Percentiles rank a stretch among this genome's conserved stretches.
phyloP scores from a whole-genome alignment of 2,797 vertebrate genomes.

The Melopsittacus undulatus region DNA sequence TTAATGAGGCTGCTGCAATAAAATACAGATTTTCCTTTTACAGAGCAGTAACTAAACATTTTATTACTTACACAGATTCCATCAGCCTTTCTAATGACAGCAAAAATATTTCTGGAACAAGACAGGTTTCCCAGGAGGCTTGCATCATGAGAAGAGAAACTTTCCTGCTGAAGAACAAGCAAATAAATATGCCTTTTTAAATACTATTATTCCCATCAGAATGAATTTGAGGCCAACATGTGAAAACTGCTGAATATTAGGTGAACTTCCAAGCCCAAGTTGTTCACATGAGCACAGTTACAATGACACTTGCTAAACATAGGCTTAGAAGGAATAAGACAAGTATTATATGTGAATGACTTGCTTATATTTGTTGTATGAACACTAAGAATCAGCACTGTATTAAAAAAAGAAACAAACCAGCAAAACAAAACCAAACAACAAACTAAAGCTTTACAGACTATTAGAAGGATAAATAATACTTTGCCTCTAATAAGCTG shows the following conservation, averaged over 20 bases:
- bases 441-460: background rate
- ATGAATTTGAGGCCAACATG: background rate
- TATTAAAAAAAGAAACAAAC: background rate
- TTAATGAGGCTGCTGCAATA: background rate
- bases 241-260: background rate
- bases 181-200: background rate
- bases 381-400: background rate
- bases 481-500: background rate
- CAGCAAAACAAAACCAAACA: background rate
- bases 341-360: background rate
- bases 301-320: background rate
- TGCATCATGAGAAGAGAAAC: background rate
- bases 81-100: conserved; percentile 66
- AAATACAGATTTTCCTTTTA: conserved; percentile 58
- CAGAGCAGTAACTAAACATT: conserved; percentile 56
- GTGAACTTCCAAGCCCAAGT: background rate
- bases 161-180: background rate
- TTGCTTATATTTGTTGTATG: background rate
- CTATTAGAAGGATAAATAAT: background rate
- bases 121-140: conserved; percentile 36
- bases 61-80: conserved; percentile 63
- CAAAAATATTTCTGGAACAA: conserved; percentile 66
- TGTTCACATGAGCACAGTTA: background rate
- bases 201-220: background rate
- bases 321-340: background rate